Percentiles rank a stretch among this genome's conserved stretches.
phyloP scores from a whole-genome alignment of 2,797 vertebrate genomes.

The Acanthornis magna region DNA sequence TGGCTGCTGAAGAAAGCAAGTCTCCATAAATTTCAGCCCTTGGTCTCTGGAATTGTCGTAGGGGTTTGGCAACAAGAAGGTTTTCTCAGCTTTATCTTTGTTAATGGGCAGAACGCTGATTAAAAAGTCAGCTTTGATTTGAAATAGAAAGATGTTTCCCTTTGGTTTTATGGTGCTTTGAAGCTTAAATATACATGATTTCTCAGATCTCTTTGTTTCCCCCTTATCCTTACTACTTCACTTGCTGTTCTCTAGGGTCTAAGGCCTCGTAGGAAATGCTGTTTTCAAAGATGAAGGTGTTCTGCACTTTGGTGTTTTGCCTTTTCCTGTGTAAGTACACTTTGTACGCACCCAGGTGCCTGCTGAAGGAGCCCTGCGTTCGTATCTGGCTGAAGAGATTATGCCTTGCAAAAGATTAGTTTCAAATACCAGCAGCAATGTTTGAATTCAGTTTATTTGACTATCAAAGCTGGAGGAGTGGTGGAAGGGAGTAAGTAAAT shows the following conservation, averaged over 20 bases:
- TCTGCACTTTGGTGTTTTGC: neutral
- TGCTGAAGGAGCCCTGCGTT: neutral
- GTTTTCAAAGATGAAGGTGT: neutral
- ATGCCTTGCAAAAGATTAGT: neutral
- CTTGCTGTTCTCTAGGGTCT: neutral
- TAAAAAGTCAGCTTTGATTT: neutral
- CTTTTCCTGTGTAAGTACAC: neutral
- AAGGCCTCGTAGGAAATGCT: neutral
- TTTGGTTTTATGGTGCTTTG: conserved; percentile 8
- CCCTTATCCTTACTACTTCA: neutral
- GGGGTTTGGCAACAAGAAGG: neutral
- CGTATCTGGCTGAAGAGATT: neutral
- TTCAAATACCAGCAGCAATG: neutral
- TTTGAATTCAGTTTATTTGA: neutral
- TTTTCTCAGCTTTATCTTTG: neutral
- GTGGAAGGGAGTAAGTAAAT: neutral
- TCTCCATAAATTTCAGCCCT: neutral
- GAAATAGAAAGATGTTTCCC: neutral
- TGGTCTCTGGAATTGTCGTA: neutral
- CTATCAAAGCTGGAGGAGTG: neutral
- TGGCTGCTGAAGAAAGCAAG: neutral
- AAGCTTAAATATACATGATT: neutral
- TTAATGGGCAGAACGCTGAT: neutral
- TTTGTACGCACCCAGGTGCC: neutral
- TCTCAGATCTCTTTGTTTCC: conserved; percentile 4